Conservation (phyloP, 1,140 invertebrate genomes). For the Melipona quadrifasciata region DNA sequence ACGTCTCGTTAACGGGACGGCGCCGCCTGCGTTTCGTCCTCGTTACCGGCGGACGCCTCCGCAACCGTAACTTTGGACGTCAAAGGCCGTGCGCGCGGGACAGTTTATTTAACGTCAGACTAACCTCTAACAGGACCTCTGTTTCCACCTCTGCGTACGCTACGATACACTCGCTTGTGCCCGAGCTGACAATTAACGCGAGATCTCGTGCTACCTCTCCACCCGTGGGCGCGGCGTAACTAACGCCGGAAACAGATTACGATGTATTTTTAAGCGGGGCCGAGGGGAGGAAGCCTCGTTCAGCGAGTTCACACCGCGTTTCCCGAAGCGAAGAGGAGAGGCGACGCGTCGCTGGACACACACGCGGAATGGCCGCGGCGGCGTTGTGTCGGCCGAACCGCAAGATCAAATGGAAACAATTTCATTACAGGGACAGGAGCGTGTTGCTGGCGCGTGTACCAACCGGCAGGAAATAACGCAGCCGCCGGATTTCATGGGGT, state of each 20-base stretch:
- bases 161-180: not conserved
- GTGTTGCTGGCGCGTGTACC: conserved; percentile 17
- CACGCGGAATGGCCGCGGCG: not conserved
- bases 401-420: conserved; percentile 50
- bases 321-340: not conserved
- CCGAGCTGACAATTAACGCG: conserved; percentile 42
- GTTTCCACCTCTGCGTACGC: conserved; percentile 2
- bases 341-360: not conserved
- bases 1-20: conserved; percentile 18
- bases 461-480: conserved; percentile 23
- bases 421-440: conserved; percentile 29
- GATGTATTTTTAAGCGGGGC: conserved; percentile 39
- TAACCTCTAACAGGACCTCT: conserved; percentile 1
- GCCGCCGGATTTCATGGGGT: conserved; percentile 21
- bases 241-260: conserved; percentile 31
- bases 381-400: conserved; percentile 10
- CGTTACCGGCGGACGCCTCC: not conserved
- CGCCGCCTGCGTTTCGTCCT: not conserved
- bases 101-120: conserved; percentile 51
- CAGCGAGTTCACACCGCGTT: not conserved
- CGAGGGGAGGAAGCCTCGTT: too few species aligned
- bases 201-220: not conserved
- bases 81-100: not conserved
- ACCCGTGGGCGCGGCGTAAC: conserved; percentile 4
- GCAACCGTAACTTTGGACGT: conserved; percentile 20